Base-by-base conservation (phyloP, 2,888 invertebrate species). In the Habroteleia sp. region DNA sequence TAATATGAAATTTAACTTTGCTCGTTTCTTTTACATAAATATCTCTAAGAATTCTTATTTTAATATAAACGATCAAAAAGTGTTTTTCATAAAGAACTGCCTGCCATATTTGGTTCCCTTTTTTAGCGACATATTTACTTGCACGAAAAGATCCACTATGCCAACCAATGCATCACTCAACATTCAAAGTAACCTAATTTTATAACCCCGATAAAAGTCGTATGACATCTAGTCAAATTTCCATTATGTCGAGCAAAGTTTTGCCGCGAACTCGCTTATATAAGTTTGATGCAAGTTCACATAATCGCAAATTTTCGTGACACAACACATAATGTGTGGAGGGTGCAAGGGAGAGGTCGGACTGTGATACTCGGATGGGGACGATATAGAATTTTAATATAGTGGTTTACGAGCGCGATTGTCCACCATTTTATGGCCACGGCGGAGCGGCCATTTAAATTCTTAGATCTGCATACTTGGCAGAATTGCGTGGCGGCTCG, bases 401-500 rank as follows among this genome's bases (percentile, higher is more conserved):
- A 74, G 74, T 74, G 63, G 63, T 74, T 74, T 74, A 74, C 74
- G 74, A 74, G 74, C 68, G 84, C 87, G 87, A 88, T 88, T 88
- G 88, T 88, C 88, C 87, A 84, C 83, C 83, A 86, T 88, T 87
- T 88, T 87, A 88, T 82, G 84, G 84, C 76, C 83, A 82, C 80
- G 81, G 83, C 82, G 84, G 86, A 82, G 78, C 83, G 80, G 84
- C 85, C 86, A 88, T 88, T 88, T 87, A 84, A 88, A 88, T 88
- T 88, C 88, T 88, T 87, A 87, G 87, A 88, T 88, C 87, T 87
- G 86, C 86, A 87, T 87, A 87, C 84, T 87, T 87, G 81, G 84
- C 82, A 84, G 84, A 87, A 88, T 87, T 85, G 86, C 85, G 83
- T 82, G 81, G 85, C 80, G 72, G 76, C 74, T 76, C 78, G 77